Evolutionary conservation across 2,797 vertebrate genomes (phyloP), one percentile per base, ranked within the genome.

Genomic region (Crax fasciolata): DNA sequence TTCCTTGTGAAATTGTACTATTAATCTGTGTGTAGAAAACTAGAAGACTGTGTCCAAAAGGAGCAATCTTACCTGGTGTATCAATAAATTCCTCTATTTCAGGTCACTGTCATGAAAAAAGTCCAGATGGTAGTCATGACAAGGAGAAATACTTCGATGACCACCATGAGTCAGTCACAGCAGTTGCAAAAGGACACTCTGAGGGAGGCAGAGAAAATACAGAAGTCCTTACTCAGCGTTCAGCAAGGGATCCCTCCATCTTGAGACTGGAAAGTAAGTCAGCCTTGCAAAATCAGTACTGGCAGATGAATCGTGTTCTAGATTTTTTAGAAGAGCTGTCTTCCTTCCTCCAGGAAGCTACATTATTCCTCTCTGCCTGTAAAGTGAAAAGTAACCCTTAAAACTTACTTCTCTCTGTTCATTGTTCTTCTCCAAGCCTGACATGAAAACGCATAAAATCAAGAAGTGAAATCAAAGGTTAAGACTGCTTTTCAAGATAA

Each of bases 211-310:
- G 79, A 87, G 96, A 97, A 78, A 89, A 96, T 75, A 89, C 82
- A 49, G 82, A 95, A 71, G 73, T 86, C 80, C 89, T 96, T 63
- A 67, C 93, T 87, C 95, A 90, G 81, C 95, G 61, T 91, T 95
- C 97, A 92, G 62, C 93, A 92, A 93, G 90, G 48, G 96, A 96
- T 84, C 94, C 98, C 49, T 93, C 97, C 46, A 91, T 97, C 93
- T 49, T 98, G 88, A 98, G 95, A 75, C 92, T 98, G 85, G 98
- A 98, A 97, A 98, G 98, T 98, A 97, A 98, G 98, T 97, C 78
- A 87, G 16, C 55, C 61, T 94, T 95, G 87, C 46, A 65, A 89
- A 91, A 70, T 38, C 25, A 51, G 32, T 89, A 59, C 74, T 87
- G 70, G 49, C 18, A 67, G 90, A 88, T 58, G 3, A 94, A 76